These are phyloP conservation scores for Erebia aethiops DNA, from an alignment of 2,888 invertebrate species.

Conservation along the genomic window DNA sequence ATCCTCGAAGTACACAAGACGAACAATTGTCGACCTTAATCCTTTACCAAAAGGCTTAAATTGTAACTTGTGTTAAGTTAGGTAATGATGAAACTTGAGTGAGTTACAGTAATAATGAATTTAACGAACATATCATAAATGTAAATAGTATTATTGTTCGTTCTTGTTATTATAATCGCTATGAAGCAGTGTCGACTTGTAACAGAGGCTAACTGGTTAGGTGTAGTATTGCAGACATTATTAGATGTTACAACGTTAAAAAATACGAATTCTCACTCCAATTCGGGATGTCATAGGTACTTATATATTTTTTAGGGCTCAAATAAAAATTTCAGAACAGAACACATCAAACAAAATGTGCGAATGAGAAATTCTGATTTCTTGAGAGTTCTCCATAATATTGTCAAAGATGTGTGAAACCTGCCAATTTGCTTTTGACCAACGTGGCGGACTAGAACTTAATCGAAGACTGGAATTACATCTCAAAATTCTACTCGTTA, in stretches of 20 bases:
- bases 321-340: no score
- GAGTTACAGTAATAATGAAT: background rate
- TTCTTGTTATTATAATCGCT: conserved; percentile 19
- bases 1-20: background rate
- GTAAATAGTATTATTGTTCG: conserved; percentile 11
- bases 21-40: conserved; percentile 8
- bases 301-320: no score
- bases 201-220: conserved; percentile 14
- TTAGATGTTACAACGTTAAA: background rate
- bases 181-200: conserved; percentile 28
- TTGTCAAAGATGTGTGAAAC: no score
- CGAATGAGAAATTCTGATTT: no score
- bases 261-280: background rate
- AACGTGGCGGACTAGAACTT: no score
- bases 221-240: background rate
- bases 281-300: background rate
- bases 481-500: no score
- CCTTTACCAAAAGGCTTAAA: background rate
- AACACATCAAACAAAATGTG: no score
- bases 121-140: conserved; percentile 10
- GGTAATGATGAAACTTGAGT: conserved; percentile 3
- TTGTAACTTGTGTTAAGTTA: background rate
- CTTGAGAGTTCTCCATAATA: no score
- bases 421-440: no score
- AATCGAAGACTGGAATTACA: no score